Evolutionary conservation across 2,888 invertebrate species (phyloP).

Genomic region (Hipparchia sbordonii): DNA sequence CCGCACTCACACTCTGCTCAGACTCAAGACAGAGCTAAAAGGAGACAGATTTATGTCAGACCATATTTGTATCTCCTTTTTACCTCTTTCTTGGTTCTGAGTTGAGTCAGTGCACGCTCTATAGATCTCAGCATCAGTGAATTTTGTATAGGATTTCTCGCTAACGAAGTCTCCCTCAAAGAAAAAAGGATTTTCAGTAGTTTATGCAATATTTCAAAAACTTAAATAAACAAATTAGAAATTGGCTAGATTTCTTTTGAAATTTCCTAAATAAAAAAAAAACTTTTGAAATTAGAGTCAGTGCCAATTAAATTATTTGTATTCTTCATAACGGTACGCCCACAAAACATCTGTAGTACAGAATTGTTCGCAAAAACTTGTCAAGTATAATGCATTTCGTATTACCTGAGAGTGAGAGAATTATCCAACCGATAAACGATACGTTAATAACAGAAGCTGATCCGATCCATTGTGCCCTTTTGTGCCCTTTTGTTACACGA

Average conservation of each 20-base stretch:
- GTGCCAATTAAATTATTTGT: conserved; percentile 58
- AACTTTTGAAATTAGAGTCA: not conserved
- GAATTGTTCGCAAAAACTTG: conserved; percentile 57
- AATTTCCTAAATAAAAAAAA: not conserved
- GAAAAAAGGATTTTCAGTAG: no score
- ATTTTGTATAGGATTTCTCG: no score
- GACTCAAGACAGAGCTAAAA: no score
- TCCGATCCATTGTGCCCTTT: conserved; percentile 76
- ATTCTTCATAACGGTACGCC: conserved; percentile 72
- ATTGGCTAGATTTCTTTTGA: not conserved
- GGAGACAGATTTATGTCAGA: no score
- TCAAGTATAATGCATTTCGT: conserved; percentile 66
- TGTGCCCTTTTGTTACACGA: conserved; percentile 71
- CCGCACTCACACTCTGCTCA: no score
- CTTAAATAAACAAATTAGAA: no score
- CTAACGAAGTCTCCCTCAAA: no score
- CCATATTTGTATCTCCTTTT: no score
- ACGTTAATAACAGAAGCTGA: conserved; percentile 81
- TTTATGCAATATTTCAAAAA: no score
- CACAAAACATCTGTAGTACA: conserved; percentile 70
- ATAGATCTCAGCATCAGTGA: no score
- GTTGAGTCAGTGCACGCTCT: no score
- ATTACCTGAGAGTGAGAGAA: conserved; percentile 78
- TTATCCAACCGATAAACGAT: conserved; percentile 72
- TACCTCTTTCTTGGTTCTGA: no score